These are phyloP conservation scores for Perizoma flavofasciatum DNA, from an alignment of 2,888 invertebrate species.

Conservation along the genomic window DNA sequence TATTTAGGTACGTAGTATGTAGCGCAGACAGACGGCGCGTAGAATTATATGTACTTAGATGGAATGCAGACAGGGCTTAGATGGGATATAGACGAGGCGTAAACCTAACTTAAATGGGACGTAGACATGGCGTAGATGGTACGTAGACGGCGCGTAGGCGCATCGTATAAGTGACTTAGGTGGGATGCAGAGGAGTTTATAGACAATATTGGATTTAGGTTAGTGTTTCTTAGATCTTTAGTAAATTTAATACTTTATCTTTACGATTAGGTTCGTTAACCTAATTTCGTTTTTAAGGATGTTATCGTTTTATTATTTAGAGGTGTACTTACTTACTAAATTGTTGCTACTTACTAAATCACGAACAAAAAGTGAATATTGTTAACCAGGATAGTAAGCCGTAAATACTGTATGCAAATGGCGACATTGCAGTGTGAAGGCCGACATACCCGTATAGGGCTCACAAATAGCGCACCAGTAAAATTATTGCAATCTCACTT, in stretches of 20 bases:
- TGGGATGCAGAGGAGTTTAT: not conserved
- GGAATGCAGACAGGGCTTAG: no score
- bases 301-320: no score
- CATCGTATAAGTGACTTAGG: slow-evolving; percentile 1
- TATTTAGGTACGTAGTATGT: not conserved
- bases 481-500: slow-evolving; percentile 22
- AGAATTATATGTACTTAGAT: no score
- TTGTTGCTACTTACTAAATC: slow-evolving; percentile 2
- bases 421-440: slow-evolving; percentile 45
- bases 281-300: no score
- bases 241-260: no score
- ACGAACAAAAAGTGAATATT: slow-evolving; percentile 9
- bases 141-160: not conserved
- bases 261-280: no score
- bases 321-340: no score
- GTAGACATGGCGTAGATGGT: not conserved
- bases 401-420: slow-evolving; percentile 49
- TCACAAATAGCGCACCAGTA: slow-evolving; percentile 30
- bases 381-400: slow-evolving; percentile 35
- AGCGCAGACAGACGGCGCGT: no score
- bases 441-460: slow-evolving; percentile 40
- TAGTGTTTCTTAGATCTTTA: no score
- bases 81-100: no score
- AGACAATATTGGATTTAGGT: no score
- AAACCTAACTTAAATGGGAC: not conserved